Evolutionary conservation across 2,888 invertebrate genomes (phyloP).

Genomic region (Eupithecia inturbata): DNA sequence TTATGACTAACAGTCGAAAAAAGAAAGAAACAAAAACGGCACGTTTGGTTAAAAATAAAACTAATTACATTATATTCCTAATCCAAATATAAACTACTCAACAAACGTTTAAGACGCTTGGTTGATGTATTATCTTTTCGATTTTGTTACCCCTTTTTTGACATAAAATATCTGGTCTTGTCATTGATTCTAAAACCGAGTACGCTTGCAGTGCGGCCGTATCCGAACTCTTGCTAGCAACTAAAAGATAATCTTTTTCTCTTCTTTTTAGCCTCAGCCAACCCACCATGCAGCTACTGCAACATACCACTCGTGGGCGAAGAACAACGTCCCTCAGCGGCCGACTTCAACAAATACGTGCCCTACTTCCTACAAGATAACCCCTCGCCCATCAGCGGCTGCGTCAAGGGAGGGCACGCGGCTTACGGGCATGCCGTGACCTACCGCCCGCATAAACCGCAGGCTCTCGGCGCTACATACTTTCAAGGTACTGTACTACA

Average conservation of each 20-base stretch:
- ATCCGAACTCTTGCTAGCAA: not conserved
- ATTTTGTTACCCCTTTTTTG: too few species aligned
- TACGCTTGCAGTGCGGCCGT: not conserved
- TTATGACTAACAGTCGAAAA: too few species aligned
- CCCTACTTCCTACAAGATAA: slow-evolving; percentile 94
- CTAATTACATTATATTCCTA: too few species aligned
- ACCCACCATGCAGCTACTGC: slow-evolving; percentile 74
- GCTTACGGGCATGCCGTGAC: slow-evolving; percentile 91
- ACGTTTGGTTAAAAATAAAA: too few species aligned
- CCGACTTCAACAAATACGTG: slow-evolving; percentile 88
- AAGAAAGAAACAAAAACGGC: too few species aligned
- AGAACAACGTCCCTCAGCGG: slow-evolving; percentile 84
- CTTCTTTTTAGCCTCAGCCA: slow-evolving; percentile 6
- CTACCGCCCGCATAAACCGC: slow-evolving; percentile 70
- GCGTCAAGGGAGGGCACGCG: slow-evolving; percentile 94
- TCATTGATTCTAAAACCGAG: too few species aligned
- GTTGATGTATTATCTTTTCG: too few species aligned
- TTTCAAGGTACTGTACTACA: slow-evolving; percentile 84
- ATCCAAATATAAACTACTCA: too few species aligned
- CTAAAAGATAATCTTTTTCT: not conserved
- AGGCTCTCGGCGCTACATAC: slow-evolving; percentile 90
- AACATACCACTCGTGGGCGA: slow-evolving; percentile 74
- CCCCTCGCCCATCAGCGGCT: slow-evolving; percentile 84
- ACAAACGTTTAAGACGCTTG: too few species aligned
- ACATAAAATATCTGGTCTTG: too few species aligned